Evolutionary conservation across 2,888 invertebrate species (phyloP).

Genomic region (Andricus quercusramuli): DNA sequence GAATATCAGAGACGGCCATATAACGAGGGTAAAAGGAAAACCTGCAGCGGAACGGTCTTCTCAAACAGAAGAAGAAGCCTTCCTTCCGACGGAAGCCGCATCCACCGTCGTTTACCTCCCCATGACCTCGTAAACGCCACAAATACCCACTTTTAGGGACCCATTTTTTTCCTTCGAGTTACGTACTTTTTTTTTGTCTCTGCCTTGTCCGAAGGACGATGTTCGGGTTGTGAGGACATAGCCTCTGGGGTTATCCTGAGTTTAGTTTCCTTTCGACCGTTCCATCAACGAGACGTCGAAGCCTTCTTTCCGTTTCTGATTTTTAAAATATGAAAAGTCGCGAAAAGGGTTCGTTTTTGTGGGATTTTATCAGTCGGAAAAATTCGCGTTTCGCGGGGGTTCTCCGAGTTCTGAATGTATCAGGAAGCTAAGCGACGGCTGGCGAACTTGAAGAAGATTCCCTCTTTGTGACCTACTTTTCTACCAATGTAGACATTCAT

Average conservation of each 20-base stretch:
- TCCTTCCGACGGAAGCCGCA: conserved; percentile 54
- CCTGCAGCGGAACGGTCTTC: conserved; percentile 54
- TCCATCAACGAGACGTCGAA: conserved; percentile 57
- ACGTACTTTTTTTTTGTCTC: conserved; percentile 59
- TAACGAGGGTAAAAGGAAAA: conserved; percentile 58
- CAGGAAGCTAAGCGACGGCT: neutral
- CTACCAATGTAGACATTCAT: no score
- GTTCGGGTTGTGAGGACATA: conserved; percentile 62
- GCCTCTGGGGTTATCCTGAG: conserved; percentile 68
- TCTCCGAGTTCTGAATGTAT: neutral
- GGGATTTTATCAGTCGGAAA: neutral
- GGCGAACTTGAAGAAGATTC: neutral
- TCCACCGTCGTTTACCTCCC: conserved; percentile 44
- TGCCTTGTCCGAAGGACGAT: conserved; percentile 63
- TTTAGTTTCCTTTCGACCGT: conserved; percentile 70
- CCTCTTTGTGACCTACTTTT: neutral
- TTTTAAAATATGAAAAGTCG: neutral
- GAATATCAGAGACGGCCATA: conserved; percentile 59
- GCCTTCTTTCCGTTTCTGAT: neutral
- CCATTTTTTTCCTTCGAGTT: conserved; percentile 58
- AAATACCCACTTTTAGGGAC: conserved; percentile 67
- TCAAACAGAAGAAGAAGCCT: conserved; percentile 27
- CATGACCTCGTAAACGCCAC: conserved; percentile 66
- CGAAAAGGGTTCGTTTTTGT: neutral
- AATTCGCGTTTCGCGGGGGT: neutral